Conservation (phyloP, 2,113 vertebrate genomes). For the Peromyscus leucopus region DNA sequence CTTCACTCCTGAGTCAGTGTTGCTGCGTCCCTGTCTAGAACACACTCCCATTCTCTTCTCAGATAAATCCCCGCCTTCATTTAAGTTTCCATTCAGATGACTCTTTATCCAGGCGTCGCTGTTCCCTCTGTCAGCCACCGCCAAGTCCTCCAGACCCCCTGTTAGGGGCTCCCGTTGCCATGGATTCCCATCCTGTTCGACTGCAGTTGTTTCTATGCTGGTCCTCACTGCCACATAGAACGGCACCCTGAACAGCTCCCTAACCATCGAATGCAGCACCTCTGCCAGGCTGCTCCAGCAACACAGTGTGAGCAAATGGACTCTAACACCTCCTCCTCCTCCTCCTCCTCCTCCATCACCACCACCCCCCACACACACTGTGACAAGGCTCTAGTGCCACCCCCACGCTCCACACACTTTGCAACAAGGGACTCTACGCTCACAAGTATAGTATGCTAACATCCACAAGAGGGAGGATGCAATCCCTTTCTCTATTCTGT, state of each 20-base stretch:
- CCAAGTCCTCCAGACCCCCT: not conserved
- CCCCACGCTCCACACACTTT: not conserved
- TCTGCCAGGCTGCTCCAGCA: not conserved
- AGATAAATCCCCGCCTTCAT: not conserved
- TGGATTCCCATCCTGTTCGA: too few relatives aligned
- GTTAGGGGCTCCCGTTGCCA: not conserved
- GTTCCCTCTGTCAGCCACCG: not conserved
- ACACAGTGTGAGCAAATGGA: not conserved
- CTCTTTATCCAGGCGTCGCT: not conserved
- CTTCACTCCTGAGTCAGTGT: not conserved
- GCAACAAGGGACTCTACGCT: not conserved
- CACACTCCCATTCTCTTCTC: not conserved
- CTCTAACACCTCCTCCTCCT: not conserved
- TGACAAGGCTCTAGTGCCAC: not conserved
- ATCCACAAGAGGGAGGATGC: not conserved
- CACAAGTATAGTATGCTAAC: not conserved
- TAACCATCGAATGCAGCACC: not conserved
- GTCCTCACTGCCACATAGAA: not conserved
- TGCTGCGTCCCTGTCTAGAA: not conserved
- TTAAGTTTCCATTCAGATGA: not conserved
- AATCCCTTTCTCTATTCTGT: not conserved
- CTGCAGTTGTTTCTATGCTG: too few relatives aligned
- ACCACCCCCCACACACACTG: not conserved
- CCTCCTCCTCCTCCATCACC: accelerated
- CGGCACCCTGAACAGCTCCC: not conserved